phyloP scores from a whole-genome alignment of 2,113 vertebrate species.

The Semnornis frantzii region DNA sequence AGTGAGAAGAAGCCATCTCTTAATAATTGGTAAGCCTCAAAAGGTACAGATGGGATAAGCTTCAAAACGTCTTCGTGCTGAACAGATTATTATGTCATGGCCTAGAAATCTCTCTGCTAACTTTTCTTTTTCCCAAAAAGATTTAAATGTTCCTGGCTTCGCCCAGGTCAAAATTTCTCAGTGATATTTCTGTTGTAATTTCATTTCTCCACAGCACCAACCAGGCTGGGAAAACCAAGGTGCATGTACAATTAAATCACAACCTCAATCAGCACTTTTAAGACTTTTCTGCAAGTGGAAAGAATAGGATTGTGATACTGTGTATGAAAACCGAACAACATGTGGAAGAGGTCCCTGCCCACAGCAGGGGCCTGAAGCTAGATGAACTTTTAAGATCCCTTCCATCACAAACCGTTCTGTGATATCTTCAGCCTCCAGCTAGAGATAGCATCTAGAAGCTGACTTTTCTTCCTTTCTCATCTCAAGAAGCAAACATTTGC shows the following conservation, averaged over 20 bases:
- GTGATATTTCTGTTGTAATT: not conserved
- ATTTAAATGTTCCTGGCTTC: constrained; percentile 13
- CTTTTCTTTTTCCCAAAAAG: not conserved
- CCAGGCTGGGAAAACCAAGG: not conserved
- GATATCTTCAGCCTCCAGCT: not conserved
- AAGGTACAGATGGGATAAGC: not conserved
- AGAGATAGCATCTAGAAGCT: not conserved
- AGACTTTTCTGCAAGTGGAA: not conserved
- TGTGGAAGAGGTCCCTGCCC: not conserved
- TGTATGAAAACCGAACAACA: not conserved
- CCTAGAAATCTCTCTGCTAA: constrained; percentile 53
- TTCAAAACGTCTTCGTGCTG: constrained; percentile 24
- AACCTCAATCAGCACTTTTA: not conserved
- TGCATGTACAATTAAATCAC: not conserved
- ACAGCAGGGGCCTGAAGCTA: not conserved
- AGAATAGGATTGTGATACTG: not conserved
- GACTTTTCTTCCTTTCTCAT: not conserved
- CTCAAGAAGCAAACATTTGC: not conserved
- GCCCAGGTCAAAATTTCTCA: not conserved
- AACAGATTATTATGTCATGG: constrained; percentile 28
- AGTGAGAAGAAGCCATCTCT: not conserved
- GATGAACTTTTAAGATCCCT: not conserved
- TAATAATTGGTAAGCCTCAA: constrained; percentile 45
- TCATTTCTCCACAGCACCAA: not conserved
- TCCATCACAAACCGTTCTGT: not conserved